Evolutionary conservation across 2,113 vertebrate genomes (phyloP), one percentile per base, ranked within the genome.

Genomic region (Cavia porcellus): DNA sequence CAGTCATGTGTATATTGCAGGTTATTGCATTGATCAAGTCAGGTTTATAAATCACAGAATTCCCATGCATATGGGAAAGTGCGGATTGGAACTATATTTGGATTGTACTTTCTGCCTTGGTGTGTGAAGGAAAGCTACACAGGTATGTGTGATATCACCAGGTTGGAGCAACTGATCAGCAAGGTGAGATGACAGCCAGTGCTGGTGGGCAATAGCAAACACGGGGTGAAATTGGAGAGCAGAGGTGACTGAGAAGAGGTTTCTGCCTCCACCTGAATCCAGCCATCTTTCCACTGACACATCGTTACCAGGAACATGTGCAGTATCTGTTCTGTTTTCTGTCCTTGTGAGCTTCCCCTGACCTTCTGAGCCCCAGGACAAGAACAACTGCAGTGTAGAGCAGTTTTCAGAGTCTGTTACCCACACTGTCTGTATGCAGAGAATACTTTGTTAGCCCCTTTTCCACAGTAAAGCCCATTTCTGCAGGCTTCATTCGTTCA

Each of bases 371-470:
- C 66, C 35, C 55, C 11, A 1, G 22, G 59, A 57, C 13, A 17
- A 66, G 61, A 38, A 24, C 62, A 30, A 55, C 28, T 7, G 5
- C 5, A n/a, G 5, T 30, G 1, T 35, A 5, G 7, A 45, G 32
- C 3, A 28, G 5, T 7, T 38, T 9, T 25, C 13, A 38, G 9
- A 0, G 35, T 62, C 4, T 47, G 20, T 72, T 89, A 7, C 5
- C 4, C 25, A 3, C 0, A 12, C 45, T 61, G 32, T 59, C 55
- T 25, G 6, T 8, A 4, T 10, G 17, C 25, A 2, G 5, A n/a
- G 35, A 68, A 61, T 20, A 9, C 12, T 19, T 25, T 77, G 19
- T 38, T 32, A 64, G 12, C 3, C 19, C 4, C n/a, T 13, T 74
- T 13, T 10, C 62, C 13, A 35, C 7, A 35, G 20, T 2, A 4